These are phyloP conservation scores for Pogoniulus pusillus DNA, from an alignment of 2,797 vertebrate genomes.

Conservation along the genomic window DNA sequence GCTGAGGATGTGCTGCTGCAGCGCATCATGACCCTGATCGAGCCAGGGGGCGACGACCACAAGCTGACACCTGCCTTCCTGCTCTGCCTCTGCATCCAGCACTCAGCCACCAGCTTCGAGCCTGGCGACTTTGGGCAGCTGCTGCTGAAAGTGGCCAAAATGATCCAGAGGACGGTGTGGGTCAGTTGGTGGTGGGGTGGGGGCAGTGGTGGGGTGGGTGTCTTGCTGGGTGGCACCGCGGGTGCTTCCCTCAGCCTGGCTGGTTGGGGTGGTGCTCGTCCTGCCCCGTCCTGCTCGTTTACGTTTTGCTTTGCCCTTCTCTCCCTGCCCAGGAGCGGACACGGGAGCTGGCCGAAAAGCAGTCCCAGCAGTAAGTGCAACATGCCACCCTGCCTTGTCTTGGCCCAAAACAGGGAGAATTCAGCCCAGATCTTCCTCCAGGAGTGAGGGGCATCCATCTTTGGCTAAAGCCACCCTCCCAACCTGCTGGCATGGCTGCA, in stretches of 20 bases:
- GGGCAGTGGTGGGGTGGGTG: background rate
- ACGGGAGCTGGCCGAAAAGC: conserved; percentile 94
- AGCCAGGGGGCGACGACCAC: conserved; percentile 89
- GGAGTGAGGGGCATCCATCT: accelerated
- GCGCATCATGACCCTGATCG: conserved; percentile 88
- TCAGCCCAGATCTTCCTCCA: background rate
- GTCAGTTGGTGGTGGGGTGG: conserved; percentile 74
- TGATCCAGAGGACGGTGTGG: conserved; percentile 90
- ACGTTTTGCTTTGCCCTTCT: conserved; percentile 51
- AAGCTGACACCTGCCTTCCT: conserved; percentile 93
- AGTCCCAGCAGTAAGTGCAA: conserved; percentile 93
- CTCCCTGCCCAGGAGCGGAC: conserved; percentile 88
- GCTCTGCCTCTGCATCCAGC: conserved; percentile 93
- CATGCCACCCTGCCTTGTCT: background rate
- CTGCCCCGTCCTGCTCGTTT: accelerated
- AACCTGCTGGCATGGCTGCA: background rate
- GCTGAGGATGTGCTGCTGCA: conserved; percentile 87
- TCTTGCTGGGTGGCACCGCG: background rate
- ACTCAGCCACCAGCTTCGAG: conserved; percentile 86
- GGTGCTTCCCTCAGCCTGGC: background rate
- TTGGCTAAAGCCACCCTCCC: background rate
- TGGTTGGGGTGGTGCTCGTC: background rate
- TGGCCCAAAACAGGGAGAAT: background rate
- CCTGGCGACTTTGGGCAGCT: conserved; percentile 90
- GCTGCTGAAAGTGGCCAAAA: conserved; percentile 87